phyloP scores from a whole-genome alignment of 2,888 invertebrate genomes.

The Apoderus coryli region DNA sequence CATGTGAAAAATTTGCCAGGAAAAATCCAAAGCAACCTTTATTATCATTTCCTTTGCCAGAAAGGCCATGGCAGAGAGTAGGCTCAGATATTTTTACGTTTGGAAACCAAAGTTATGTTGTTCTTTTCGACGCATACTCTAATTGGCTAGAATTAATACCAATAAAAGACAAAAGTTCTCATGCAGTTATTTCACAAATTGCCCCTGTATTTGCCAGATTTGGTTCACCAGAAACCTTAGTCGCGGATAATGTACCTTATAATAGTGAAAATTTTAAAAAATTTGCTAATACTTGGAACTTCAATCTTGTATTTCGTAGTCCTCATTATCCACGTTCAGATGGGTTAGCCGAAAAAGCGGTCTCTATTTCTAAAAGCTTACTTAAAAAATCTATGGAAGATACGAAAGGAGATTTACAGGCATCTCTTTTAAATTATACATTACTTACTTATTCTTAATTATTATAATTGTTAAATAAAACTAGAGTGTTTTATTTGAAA shows the following conservation, averaged over 20 bases:
- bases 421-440: no score
- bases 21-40: constrained; percentile 9
- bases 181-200: constrained; percentile 9
- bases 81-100: constrained; percentile 12
- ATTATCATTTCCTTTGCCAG: constrained; percentile 6
- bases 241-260: constrained; percentile 13
- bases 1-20: constrained; percentile 9
- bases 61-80: constrained; percentile 12
- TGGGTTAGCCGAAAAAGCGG: constrained; percentile 13
- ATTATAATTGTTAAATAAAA: no score
- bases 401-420: no score
- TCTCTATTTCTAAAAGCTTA: constrained; percentile 7
- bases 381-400: constrained; percentile 9
- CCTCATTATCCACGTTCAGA: constrained; percentile 12
- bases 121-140: constrained; percentile 18
- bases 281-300: constrained; percentile 14
- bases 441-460: no score
- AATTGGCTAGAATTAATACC: constrained; percentile 18
- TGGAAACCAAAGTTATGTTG: constrained; percentile 12
- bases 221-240: constrained; percentile 10
- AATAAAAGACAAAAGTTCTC: constrained; percentile 9
- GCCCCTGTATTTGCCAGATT: constrained; percentile 10
- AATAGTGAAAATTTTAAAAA: constrained; percentile 6
- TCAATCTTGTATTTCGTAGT: constrained; percentile 7
- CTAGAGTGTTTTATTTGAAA: no score